phyloP scores from a whole-genome alignment of 2,888 invertebrate species.

The Troides oblongomaculatus region DNA sequence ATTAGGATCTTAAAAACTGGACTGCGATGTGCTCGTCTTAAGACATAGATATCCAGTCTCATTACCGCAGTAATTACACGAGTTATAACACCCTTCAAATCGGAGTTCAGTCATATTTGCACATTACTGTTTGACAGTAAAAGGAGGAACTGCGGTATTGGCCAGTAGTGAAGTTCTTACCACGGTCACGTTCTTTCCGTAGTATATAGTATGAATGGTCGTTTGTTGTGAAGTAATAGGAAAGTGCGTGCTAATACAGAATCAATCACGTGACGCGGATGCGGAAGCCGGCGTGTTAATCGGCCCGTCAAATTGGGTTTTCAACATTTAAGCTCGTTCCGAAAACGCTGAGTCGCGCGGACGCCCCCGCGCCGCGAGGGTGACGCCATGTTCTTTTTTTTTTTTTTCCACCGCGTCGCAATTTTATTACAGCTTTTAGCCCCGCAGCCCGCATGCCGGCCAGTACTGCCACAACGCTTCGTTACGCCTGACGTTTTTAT shows the following conservation, averaged over 20 bases:
- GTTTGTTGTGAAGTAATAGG: background rate
- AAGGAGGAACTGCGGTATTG: too few species aligned
- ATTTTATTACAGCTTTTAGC: slow-evolving; percentile 57
- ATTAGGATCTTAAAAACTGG: too few species aligned
- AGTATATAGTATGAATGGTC: too few species aligned
- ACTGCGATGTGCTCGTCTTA: too few species aligned
- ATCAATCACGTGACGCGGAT: slow-evolving; percentile 33
- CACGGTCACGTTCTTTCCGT: too few species aligned
- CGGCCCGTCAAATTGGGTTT: slow-evolving; percentile 77
- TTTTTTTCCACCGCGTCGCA: slow-evolving; percentile 55
- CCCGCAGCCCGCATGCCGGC: slow-evolving; percentile 41
- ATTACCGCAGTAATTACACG: too few species aligned
- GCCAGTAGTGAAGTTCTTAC: too few species aligned
- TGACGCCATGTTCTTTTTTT: slow-evolving; percentile 55
- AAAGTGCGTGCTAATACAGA: slow-evolving; percentile 24
- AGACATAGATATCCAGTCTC: too few species aligned
- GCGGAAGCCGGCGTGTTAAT: slow-evolving; percentile 55
- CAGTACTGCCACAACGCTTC: slow-evolving; percentile 44
- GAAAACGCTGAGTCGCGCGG: slow-evolving; percentile 71
- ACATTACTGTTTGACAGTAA: too few species aligned
- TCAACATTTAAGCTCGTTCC: slow-evolving; percentile 70
- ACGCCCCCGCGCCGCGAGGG: slow-evolving; percentile 55
- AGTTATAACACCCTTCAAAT: too few species aligned
- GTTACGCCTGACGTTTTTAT: slow-evolving; percentile 40
- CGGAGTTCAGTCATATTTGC: too few species aligned